Percentiles rank a stretch among this genome's conserved stretches.
Evolutionary conservation across 2,113 vertebrate genomes (phyloP).

Genomic region (Pagrus major): DNA sequence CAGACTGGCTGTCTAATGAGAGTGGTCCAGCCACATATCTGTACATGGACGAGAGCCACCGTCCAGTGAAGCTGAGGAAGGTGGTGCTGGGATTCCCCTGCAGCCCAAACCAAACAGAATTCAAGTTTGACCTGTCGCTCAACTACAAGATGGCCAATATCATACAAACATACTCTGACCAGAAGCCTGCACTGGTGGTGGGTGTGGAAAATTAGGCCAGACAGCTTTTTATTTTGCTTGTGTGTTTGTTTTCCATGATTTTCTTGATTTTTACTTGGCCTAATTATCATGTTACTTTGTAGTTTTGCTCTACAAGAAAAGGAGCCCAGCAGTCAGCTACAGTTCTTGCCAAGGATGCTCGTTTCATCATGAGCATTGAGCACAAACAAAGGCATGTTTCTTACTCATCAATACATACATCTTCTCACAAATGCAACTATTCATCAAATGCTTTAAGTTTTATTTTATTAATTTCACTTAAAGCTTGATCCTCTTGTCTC

Average conservation of each 20-base stretch:
- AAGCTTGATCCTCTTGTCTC: not conserved
- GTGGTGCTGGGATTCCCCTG: conserved; percentile 95
- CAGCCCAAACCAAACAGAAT: conserved; percentile 91
- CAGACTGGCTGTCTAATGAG: conserved; percentile 94
- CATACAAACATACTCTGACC: conserved; percentile 95
- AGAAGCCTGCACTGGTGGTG: conserved; percentile 96
- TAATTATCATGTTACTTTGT: conserved; percentile 65
- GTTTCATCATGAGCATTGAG: conserved; percentile 90
- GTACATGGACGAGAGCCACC: conserved; percentile 93
- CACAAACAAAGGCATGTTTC: conserved; percentile 91
- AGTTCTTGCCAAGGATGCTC: conserved; percentile 93
- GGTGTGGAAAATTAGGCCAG: conserved; percentile 16
- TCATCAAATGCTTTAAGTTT: not conserved
- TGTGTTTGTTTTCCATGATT: not conserved
- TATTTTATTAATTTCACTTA: not conserved
- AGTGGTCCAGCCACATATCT: conserved; percentile 88
- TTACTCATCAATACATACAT: not conserved
- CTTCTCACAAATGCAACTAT: not conserved
- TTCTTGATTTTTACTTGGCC: not conserved
- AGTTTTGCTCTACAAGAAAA: conserved; percentile 99
- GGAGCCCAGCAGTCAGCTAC: conserved; percentile 94
- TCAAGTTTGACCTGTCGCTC: conserved; percentile 96
- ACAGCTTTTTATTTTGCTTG: not conserved
- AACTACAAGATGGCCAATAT: conserved; percentile 95
- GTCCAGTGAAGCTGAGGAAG: conserved; percentile 96